Conservation (phyloP, 2,797 vertebrate genomes). For the Sphenopsis melanotis region DNA sequence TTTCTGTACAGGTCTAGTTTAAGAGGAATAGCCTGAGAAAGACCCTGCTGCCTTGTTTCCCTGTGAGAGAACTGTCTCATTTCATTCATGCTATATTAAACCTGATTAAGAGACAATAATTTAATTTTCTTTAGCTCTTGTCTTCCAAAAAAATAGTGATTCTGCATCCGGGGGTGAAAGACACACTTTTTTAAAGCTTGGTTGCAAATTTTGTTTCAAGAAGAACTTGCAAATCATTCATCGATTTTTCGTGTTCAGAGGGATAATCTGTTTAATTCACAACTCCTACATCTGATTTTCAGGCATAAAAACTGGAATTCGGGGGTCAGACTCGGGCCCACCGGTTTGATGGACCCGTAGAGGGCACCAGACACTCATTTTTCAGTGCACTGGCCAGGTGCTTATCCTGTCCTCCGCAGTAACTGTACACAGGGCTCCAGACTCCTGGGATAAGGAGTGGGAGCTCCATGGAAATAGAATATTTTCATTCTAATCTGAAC, state of each 20-base stretch:
- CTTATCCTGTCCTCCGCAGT: background rate
- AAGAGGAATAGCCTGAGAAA: background rate
- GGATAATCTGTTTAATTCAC: background rate
- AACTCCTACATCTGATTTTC: background rate
- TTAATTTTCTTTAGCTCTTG: background rate
- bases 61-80: background rate
- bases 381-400: constrained; percentile 22
- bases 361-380: constrained; percentile 64
- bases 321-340: background rate
- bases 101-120: background rate
- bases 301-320: background rate
- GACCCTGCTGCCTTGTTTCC: background rate
- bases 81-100: background rate
- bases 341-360: constrained; percentile 11
- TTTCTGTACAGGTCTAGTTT: background rate
- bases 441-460: background rate
- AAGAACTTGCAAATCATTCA: background rate
- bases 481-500: background rate
- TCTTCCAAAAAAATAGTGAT: background rate
- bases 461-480: background rate
- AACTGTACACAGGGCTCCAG: background rate
- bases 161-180: background rate
- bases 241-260: background rate
- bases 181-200: background rate
- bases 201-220: background rate